phyloP scores from a whole-genome alignment of 2,113 vertebrate species.

The Herpailurus yagouaroundi region DNA sequence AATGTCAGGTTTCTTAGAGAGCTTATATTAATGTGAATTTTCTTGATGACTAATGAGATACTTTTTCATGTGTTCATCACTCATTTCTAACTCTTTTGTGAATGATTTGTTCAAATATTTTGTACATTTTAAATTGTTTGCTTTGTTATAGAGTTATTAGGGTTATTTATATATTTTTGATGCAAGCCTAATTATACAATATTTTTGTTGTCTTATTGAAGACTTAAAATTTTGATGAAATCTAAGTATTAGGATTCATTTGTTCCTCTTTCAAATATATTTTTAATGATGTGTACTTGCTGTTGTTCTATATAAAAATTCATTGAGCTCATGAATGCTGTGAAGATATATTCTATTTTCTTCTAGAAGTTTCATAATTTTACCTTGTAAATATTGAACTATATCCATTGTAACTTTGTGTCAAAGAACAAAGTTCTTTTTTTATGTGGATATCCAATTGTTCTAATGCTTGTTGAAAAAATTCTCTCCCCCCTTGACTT shows the following conservation, averaged over 20 bases:
- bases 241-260: background rate
- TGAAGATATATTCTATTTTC: background rate
- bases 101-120: conserved; percentile 21
- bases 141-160: background rate
- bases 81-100: background rate
- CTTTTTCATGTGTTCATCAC: conserved; percentile 12
- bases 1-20: conserved; percentile 19
- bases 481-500: background rate
- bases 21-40: background rate
- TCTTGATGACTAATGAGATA: background rate
- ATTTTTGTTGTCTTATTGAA: background rate
- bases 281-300: background rate
- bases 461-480: background rate
- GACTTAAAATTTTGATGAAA: background rate
- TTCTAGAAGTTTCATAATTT: background rate
- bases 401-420: background rate
- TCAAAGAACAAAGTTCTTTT: background rate
- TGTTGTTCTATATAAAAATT: background rate
- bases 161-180: conserved; percentile 17
- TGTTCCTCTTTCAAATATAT: background rate
- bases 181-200: background rate
- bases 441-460: background rate
- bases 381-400: background rate
- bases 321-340: background rate
- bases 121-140: background rate